phyloP scores from a whole-genome alignment of 2,797 vertebrate genomes.

The Nasua narica region DNA sequence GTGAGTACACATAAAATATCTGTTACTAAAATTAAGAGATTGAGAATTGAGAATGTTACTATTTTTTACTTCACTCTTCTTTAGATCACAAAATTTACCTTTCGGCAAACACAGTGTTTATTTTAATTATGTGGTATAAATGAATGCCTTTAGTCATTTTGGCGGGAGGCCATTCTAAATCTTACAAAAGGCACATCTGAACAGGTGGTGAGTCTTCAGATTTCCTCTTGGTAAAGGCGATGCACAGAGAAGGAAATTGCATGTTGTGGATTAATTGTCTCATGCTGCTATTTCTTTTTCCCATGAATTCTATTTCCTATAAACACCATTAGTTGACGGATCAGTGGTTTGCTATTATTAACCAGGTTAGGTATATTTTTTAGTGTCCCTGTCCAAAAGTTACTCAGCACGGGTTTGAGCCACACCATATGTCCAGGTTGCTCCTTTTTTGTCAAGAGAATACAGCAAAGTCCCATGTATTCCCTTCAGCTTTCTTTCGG shows the following conservation, averaged over 20 bases:
- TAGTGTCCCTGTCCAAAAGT: constrained; percentile 49
- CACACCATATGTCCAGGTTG: constrained; percentile 68
- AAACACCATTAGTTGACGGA: constrained; percentile 58
- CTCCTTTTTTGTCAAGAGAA: constrained; percentile 45
- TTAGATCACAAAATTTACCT: constrained; percentile 22
- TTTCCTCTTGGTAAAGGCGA: constrained; percentile 55
- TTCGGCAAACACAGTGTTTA: neutral
- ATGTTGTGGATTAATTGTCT: constrained; percentile 67
- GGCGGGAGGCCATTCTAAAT: neutral
- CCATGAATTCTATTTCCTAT: constrained; percentile 70
- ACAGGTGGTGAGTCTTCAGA: constrained; percentile 63
- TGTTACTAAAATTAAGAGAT: constrained; percentile 46
- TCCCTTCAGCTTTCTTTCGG: neutral
- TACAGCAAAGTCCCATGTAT: neutral
- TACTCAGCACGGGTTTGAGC: constrained; percentile 64
- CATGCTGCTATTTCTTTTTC: constrained; percentile 72
- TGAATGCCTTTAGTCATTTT: neutral
- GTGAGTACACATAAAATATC: neutral
- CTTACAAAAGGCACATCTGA: constrained; percentile 30
- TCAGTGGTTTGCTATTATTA: constrained; percentile 71
- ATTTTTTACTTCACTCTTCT: constrained; percentile 26
- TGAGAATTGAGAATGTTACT: neutral
- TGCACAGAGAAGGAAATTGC: constrained; percentile 67
- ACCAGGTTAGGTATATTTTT: constrained; percentile 51
- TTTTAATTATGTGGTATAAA: neutral